Evolutionary conservation across 2,797 vertebrate genomes (phyloP), one percentile per base, ranked within the genome.

Genomic region (Rhinoraja longicauda): DNA sequence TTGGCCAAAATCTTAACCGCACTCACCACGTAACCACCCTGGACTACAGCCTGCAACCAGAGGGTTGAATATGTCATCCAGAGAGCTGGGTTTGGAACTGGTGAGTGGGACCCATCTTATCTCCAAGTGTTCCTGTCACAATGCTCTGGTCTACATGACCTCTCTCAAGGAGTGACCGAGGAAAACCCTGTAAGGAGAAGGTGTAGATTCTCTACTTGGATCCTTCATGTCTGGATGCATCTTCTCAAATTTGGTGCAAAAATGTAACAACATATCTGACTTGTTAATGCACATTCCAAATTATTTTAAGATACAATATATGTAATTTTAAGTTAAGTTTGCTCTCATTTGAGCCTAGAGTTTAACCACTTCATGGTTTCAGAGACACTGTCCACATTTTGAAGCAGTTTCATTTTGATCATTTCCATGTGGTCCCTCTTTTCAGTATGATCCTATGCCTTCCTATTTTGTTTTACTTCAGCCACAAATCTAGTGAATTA

Each of bases 401-500:
- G 90, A 91, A 73, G 70, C 26, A 24, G 39, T 53, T 91, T 73
- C 36, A 73, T 29, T 53, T 53, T 91, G 73, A 73, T 73, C 9
- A 15, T 92, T 75, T 92, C 70, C 90, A 73, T 73, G 2, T 72
- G 67, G 39, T 72, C 39, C 36, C 39, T 73, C 5, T 36, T 45
- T 72, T 39, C 13, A 26, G 36, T n/a, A n/a, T 13, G 29, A 57
- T 84, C 24, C 53, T 84, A 59, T 26, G 45, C 45, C 45, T 84
- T 82, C 45, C 57, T 84, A 15, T 92, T 75, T 12, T n/a, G 26
- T 75, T 75, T 39, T 57, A 57, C 39, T 26, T 72, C 70, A n/a
- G 70, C 90, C 67, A 75, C 70, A 57, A 57, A 92, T 75, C 39
- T 57, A 17, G 39, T 75, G 70, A 92, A 75, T 92, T 73, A 75